Conservation (phyloP, 2,113 vertebrate genomes). For the Panthera leo region DNA sequence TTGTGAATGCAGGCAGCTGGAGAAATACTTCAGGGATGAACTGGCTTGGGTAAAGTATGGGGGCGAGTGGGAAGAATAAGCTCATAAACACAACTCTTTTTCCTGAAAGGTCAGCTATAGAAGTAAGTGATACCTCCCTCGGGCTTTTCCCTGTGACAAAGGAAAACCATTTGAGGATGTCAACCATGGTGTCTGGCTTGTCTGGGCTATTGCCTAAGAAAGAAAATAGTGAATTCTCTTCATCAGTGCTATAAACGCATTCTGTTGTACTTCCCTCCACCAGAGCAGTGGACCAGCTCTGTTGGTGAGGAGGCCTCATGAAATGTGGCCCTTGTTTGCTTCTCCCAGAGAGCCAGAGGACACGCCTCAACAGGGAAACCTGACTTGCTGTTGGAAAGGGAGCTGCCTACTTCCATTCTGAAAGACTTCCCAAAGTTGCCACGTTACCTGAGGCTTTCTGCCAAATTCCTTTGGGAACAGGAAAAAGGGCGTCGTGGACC, state of each 20-base stretch:
- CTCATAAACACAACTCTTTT: background rate
- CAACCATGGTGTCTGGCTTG: background rate
- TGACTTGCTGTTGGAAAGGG: background rate
- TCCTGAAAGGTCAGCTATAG: background rate
- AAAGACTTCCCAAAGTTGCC: slow-evolving; percentile 13
- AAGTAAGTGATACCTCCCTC: background rate
- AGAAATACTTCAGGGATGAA: slow-evolving; percentile 28
- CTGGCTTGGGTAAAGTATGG: background rate
- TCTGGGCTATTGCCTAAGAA: background rate
- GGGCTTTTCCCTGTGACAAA: background rate
- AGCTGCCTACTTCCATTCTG: background rate
- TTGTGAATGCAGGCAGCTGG: background rate
- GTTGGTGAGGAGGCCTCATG: background rate
- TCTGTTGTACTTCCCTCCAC: background rate
- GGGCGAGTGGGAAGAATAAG: background rate
- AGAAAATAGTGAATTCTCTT: background rate
- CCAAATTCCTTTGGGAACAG: slow-evolving; percentile 3
- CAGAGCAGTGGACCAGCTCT: background rate
- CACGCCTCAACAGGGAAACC: background rate
- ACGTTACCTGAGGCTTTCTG: background rate
- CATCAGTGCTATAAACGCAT: background rate
- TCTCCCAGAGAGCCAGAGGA: background rate
- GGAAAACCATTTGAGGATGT: slow-evolving; percentile 27
- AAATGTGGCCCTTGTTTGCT: slow-evolving; percentile 5
- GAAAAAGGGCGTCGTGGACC: slow-evolving; percentile 1